Conservation (phyloP, 2,888 invertebrate genomes). For the Aethes cnicana region DNA sequence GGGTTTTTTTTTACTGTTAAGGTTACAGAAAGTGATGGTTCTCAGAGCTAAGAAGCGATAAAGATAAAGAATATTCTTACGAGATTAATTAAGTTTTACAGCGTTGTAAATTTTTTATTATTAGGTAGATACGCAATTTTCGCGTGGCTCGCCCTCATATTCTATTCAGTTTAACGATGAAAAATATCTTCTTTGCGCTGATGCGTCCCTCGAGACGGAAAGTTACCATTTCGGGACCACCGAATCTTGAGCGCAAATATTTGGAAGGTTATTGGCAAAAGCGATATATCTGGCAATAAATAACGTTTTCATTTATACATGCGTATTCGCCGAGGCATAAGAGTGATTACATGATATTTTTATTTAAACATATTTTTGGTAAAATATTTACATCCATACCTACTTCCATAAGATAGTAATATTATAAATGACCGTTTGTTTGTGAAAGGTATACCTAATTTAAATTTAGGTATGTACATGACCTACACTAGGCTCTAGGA, state of each 20-base stretch:
- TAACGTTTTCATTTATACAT: conserved; percentile 1
- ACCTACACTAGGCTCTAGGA: too few species aligned
- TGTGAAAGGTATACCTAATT: too few species aligned
- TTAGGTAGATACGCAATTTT: conserved; percentile 22
- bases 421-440: too few species aligned
- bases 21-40: too few species aligned
- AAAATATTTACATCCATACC: too few species aligned
- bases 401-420: too few species aligned
- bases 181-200: conserved; percentile 34
- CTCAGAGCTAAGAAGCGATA: too few species aligned
- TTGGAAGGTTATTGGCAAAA: conserved; percentile 2
- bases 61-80: neutral
- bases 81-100: conserved; percentile 27
- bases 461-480: too few species aligned
- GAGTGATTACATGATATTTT: too few species aligned
- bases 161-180: conserved; percentile 37
- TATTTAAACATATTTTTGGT: neutral
- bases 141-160: conserved; percentile 28
- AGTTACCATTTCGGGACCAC: conserved; percentile 23
- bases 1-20: too few species aligned
- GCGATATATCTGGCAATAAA: conserved; percentile 11
- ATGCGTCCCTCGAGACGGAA: conserved; percentile 30
- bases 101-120: conserved; percentile 19
- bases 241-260: conserved; percentile 23
- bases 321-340: neutral